phyloP scores from a whole-genome alignment of 2,113 vertebrate genomes.

The Syrrhaptes paradoxus region DNA sequence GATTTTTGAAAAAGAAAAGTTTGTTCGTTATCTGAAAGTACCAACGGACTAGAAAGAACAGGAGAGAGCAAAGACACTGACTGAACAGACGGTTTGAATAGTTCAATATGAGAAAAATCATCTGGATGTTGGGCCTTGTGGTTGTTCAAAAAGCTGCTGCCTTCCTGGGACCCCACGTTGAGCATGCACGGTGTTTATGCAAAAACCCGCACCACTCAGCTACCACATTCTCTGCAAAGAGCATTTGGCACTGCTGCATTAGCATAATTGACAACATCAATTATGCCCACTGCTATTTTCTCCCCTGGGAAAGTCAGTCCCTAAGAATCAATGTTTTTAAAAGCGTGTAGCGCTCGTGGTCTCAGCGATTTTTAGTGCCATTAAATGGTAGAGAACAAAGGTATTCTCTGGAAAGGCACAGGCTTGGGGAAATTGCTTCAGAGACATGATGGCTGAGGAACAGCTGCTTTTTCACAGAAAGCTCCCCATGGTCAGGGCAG shows the following conservation, averaged over 20 bases:
- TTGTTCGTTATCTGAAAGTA: not conserved
- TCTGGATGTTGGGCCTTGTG: not conserved
- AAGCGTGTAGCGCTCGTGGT: not conserved
- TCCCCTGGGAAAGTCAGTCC: not conserved
- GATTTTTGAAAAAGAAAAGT: not conserved
- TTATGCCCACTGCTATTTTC: slow-evolving; percentile 24
- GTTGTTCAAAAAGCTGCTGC: not conserved
- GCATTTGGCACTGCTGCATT: not conserved
- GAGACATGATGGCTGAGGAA: not conserved
- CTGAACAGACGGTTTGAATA: not conserved
- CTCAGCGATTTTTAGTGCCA: not conserved
- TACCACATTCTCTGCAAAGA: not conserved
- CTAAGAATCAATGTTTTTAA: not conserved
- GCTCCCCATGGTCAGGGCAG: not conserved
- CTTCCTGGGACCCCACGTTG: not conserved
- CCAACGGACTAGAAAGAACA: not conserved
- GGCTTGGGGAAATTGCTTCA: not conserved
- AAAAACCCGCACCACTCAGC: not conserved
- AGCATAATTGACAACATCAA: slow-evolving; percentile 37
- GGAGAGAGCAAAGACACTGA: not conserved
- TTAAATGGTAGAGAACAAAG: not conserved
- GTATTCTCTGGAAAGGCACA: not conserved
- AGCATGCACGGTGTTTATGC: accelerated
- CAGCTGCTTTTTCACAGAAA: not conserved
- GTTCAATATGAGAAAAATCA: not conserved